Conservation (phyloP, 2,113 vertebrate species). For the Himantopus leucocephalus region DNA sequence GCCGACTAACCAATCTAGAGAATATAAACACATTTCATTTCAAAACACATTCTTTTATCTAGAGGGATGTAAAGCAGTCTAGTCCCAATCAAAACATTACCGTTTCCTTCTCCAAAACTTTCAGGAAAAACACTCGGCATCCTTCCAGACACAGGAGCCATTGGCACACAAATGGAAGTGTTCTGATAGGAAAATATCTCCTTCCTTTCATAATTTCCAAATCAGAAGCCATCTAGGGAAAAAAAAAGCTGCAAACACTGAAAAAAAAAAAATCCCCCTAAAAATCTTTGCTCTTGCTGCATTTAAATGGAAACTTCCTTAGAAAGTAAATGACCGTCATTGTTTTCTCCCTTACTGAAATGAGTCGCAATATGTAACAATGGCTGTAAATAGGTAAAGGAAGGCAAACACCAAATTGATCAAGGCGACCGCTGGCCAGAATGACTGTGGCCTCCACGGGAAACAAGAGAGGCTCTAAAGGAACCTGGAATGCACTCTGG, state of each 20-base stretch:
- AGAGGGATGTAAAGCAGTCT: background rate
- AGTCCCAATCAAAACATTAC: conserved; percentile 16
- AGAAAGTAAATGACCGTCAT: background rate
- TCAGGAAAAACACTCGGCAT: conserved; percentile 34
- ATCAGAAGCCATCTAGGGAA: background rate
- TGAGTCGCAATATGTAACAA: background rate
- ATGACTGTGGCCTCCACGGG: background rate
- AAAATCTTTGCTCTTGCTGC: background rate
- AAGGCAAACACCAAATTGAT: background rate
- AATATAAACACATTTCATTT: background rate
- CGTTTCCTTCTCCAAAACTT: conserved; percentile 52
- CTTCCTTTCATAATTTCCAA: background rate
- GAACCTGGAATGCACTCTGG: background rate
- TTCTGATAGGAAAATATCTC: background rate
- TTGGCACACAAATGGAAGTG: background rate
- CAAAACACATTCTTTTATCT: conserved; percentile 39
- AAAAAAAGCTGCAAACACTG: background rate
- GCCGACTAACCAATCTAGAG: background rate
- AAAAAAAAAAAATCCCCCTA: background rate
- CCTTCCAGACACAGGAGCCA: background rate
- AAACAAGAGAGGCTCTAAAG: background rate
- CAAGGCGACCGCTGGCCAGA: too few species aligned
- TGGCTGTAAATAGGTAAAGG: background rate
- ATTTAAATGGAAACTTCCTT: background rate
- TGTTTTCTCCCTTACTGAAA: background rate